Percentiles rank a stretch among this genome's conserved stretches.
These are phyloP conservation scores for Conus ventricosus DNA, from an alignment of 1,140 invertebrate species.

Conservation along the genomic window DNA sequence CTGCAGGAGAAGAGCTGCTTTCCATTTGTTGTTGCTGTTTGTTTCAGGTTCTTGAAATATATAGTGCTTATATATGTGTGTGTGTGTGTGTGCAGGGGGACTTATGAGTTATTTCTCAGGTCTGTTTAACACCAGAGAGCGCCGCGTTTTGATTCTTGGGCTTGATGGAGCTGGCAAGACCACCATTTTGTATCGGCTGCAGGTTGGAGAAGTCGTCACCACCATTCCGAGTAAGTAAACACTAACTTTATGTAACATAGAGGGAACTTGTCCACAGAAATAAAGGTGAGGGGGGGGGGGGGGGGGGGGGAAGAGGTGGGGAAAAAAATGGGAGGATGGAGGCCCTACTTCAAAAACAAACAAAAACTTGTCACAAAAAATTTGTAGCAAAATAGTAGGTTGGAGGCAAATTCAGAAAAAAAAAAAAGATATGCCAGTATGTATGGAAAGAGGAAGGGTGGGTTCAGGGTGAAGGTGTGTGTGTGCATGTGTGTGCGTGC, in stretches of 20 bases:
- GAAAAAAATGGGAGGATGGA: too few species aligned
- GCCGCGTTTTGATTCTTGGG: conserved; percentile 98
- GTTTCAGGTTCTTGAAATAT: too few species aligned
- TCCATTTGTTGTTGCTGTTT: too few species aligned
- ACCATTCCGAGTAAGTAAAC: conserved; percentile 89
- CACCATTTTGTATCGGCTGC: conserved; percentile 97
- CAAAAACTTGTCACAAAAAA: too few species aligned
- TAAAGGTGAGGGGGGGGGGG: neutral
- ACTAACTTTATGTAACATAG: neutral
- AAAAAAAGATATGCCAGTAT: too few species aligned
- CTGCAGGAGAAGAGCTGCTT: too few species aligned
- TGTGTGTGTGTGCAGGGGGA: conserved; percentile 82
- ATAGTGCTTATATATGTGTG: neutral
- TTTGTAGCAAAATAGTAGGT: too few species aligned
- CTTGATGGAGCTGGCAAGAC: conserved; percentile 95
- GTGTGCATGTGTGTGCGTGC: too few species aligned
- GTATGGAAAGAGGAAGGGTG: too few species aligned
- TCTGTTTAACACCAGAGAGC: conserved; percentile 94
- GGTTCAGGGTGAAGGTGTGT: too few species aligned
- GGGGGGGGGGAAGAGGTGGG: neutral
- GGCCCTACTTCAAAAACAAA: too few species aligned
- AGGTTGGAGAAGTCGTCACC: conserved; percentile 99
- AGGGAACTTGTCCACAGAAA: neutral
- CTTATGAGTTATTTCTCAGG: conserved; percentile 96
- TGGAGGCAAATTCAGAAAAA: too few species aligned